Evolutionary conservation across 1,140 invertebrate species (phyloP), one percentile per base, ranked within the genome.

Genomic region (Callitettix versicolor): DNA sequence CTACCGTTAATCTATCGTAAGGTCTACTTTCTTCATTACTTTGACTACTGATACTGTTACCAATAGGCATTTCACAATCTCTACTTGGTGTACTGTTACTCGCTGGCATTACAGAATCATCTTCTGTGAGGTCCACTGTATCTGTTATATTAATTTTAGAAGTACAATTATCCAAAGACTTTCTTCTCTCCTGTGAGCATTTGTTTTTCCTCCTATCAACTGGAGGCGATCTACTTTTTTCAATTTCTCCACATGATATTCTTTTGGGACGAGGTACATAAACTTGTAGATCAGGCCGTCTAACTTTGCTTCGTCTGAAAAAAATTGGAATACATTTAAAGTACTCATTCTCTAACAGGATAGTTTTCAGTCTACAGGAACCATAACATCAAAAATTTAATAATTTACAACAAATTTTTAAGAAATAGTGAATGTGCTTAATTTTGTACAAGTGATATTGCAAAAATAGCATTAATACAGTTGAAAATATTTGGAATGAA

Each of bases 201-300:
- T 41, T 38, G 3, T 34, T 18, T 17, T 14, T 54, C 49, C 30
- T 57, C 18, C 34, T 57, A 18, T 17, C 15, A 11, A 11, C 43
- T 9, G 26, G 26, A 30, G 26, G 26, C 9, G 26, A 30, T 30
- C 26, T 30, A 30, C 9, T 3, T 30, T 30, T 30, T 30, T 38
- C 33, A 38, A 20, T 36, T 4, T 21, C 42, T 5, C 47, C 47
- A 38, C 17, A 51, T 15, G 48, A 58, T 15, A 43, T 50, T 63
- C 15, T 41, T 62, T 52, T 70, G 56, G 81, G 81, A 62, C 80
- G 73, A 56, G 86, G 86, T 18, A 88, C 81, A 70, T 88, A 88
- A 33, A 88, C 78, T 5, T 83, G 83, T 4, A 82, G 76, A 68
- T 88, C 86, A 51, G 86, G 86, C 62, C 85, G 76, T 53, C 78